These are phyloP conservation scores for Clivina fossor DNA, from an alignment of 2,888 invertebrate species.

Conservation along the genomic window DNA sequence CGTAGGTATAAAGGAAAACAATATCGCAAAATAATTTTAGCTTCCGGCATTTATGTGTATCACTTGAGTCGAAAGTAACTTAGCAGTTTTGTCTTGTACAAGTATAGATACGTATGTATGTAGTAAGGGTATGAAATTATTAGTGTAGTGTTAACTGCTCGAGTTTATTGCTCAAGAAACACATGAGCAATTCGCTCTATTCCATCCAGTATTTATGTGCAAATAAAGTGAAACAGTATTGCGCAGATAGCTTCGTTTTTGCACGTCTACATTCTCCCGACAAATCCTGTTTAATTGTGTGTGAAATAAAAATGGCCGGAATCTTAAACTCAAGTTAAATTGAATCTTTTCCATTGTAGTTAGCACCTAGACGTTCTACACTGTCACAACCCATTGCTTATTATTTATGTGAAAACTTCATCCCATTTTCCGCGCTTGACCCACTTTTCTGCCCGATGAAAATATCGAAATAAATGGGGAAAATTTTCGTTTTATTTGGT, in stretches of 20 bases:
- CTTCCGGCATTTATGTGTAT: no score
- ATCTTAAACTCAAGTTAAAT: constrained; percentile 16
- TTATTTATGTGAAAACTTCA: constrained; percentile 24
- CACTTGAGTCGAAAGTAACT: no score
- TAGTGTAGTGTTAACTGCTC: no score
- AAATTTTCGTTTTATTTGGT: constrained; percentile 21
- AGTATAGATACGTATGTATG: no score
- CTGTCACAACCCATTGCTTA: constrained; percentile 10
- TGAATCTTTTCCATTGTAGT: constrained; percentile 17
- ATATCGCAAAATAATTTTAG: no score
- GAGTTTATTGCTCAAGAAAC: no score
- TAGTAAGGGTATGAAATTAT: no score
- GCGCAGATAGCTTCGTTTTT: no score
- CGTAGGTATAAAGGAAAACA: no score
- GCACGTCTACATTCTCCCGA: neutral
- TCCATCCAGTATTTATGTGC: neutral
- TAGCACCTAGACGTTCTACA: constrained; percentile 12
- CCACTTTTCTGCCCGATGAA: constrained; percentile 12
- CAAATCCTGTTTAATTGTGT: constrained; percentile 5
- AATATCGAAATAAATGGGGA: constrained; percentile 25
- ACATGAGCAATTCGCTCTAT: neutral
- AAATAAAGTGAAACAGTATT: neutral
- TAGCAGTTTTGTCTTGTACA: no score
- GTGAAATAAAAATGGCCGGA: constrained; percentile 10
- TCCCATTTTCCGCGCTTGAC: constrained; percentile 20